Evolutionary conservation across 2,888 invertebrate species (phyloP).

Genomic region (Alsophila aescularia): DNA sequence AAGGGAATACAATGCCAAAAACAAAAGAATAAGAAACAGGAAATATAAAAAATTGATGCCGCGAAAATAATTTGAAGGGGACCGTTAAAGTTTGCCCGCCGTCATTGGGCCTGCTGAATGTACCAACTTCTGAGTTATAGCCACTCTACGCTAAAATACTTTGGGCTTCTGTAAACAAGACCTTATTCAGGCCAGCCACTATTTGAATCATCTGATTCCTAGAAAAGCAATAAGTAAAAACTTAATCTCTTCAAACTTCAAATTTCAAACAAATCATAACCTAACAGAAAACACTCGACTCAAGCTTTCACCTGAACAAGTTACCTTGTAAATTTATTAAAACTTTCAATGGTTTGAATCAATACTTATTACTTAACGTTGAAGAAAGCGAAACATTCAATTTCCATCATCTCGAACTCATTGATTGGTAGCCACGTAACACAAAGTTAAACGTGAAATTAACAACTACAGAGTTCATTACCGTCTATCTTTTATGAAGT

Average conservation of each 20-base stretch:
- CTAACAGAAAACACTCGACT: slow-evolving; percentile 27
- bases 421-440: slow-evolving; percentile 58
- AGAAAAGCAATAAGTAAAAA: slow-evolving; percentile 5
- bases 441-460: slow-evolving; percentile 62
- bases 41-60: slow-evolving; percentile 56
- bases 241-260: slow-evolving; percentile 10
- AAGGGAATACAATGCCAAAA: slow-evolving; percentile 37
- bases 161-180: slow-evolving; percentile 44
- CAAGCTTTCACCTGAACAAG: slow-evolving; percentile 26
- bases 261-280: slow-evolving; percentile 33
- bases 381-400: slow-evolving; percentile 43
- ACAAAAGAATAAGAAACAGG: slow-evolving; percentile 48
- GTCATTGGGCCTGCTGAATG: slow-evolving; percentile 29
- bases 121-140: slow-evolving; percentile 52
- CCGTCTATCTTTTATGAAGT: slow-evolving; percentile 63
- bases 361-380: slow-evolving; percentile 23
- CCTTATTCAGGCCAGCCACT: slow-evolving; percentile 22
- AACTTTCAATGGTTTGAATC: slow-evolving; percentile 31
- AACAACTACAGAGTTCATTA: slow-evolving; percentile 68
- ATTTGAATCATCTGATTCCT: slow-evolving; percentile 2
- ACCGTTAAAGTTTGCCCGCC: slow-evolving; percentile 46
- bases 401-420: slow-evolving; percentile 43
- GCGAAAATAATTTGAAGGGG: slow-evolving; percentile 55
- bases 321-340: slow-evolving; percentile 37
- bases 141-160: slow-evolving; percentile 38